Conservation (phyloP, 2,888 invertebrate genomes). For the Microchrysa polita region DNA sequence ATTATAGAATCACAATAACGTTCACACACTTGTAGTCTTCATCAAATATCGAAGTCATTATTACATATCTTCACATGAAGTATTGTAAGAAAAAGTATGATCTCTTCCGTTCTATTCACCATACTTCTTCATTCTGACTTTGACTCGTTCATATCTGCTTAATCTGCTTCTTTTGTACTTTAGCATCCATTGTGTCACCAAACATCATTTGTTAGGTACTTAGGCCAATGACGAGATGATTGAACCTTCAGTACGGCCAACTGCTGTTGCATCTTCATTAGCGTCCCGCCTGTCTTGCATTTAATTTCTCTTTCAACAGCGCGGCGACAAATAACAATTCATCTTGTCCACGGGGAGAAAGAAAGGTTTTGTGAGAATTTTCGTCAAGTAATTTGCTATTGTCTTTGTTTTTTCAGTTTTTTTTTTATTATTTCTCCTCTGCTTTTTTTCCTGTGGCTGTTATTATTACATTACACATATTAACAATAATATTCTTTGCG, state of each 20-base stretch:
- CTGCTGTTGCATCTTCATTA: slow-evolving; percentile 35
- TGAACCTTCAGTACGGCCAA: slow-evolving; percentile 4
- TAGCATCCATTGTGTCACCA: slow-evolving; percentile 7
- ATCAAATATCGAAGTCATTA: too few species aligned
- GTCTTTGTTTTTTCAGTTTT: slow-evolving; percentile 30
- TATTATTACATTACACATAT: slow-evolving; percentile 34
- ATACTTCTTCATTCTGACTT: slow-evolving; percentile 2
- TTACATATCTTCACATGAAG: too few species aligned
- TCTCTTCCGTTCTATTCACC: slow-evolving; percentile 22
- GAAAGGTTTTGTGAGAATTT: slow-evolving; percentile 34
- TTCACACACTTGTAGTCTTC: too few species aligned
- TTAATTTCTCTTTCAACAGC: slow-evolving; percentile 32
- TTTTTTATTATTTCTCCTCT: too few species aligned
- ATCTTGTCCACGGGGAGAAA: slow-evolving; percentile 3
- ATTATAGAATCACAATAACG: too few species aligned
- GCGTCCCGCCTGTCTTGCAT: neutral
- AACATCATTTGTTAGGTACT: neutral
- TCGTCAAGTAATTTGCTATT: slow-evolving; percentile 33
- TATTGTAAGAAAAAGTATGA: too few species aligned
- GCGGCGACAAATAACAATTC: neutral
- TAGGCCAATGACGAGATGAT: neutral
- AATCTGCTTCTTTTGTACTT: neutral
- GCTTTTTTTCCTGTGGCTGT: neutral
- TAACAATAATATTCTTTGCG: slow-evolving; percentile 34
- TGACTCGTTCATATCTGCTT: neutral